Evolutionary conservation across 2,888 invertebrate genomes (phyloP), one percentile per base, ranked within the genome.

Genomic region (Philonicus albiceps): DNA sequence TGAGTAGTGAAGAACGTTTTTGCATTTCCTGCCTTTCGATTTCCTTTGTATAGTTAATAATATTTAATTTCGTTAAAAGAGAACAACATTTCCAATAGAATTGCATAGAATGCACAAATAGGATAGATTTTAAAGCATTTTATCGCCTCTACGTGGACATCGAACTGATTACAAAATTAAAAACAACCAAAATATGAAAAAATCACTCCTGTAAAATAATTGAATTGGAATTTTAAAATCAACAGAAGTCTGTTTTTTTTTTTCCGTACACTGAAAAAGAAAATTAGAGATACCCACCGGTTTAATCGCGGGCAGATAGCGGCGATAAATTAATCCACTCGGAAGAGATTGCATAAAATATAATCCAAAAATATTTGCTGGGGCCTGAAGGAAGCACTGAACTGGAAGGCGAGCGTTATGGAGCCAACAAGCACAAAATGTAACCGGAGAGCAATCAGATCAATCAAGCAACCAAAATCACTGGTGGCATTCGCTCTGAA

Each of bases 371-470:
- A 49, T 30, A 49, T 30, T 64, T 49, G 49, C 27, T 30, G 31
- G 30, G 27, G 53, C 43, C 53, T 31, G 80, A 5, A 53, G 80
- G 80, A 80, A 80, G 80, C 80, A 80, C 80, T 43, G 31, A 80
- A 80, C 53, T 80, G 80, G 80, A 80, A 49, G 80, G 7, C 81
- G 81, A 81, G 13, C 81, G 81, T 64, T 81, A 81, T 34, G 34
- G 34, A 74, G 19, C 49, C 13, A 81, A 34, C 40, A 27, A 34
- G 55, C 81, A 81, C 27, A 80, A 76, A 76, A 76, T 27, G n/a
- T 22, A 37, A 16, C 40, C 27, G 74, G 74, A n/a, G 37, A 74
- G 31, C 40, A 76, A 34, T 76, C 40, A n/a, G 37, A 55, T n/a
- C 55, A 81, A 30, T 81, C 19, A 55, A 76, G 80, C n/a, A 31